Percentiles rank a stretch among this genome's conserved stretches.
Conservation (phyloP, 64 coral and sea anemone genomes). For the Exaiptasia diaphana region DNA sequence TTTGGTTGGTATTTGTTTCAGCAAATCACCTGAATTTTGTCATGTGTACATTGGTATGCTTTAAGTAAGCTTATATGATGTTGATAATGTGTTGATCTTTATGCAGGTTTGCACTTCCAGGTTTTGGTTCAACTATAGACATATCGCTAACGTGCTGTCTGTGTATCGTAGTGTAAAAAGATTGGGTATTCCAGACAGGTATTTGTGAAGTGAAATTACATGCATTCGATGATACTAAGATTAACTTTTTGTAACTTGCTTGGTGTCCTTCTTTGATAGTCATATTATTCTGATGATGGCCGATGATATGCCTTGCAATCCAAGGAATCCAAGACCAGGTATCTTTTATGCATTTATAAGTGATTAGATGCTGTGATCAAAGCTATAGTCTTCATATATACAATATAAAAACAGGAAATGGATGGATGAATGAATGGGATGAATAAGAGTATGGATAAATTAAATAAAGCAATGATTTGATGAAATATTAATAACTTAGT, state of each 20-base stretch:
- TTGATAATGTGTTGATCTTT: not conserved
- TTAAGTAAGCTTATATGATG: no score
- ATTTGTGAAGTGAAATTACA: not conserved
- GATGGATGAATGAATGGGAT: no score
- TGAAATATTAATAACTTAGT: no score
- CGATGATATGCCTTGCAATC: constrained; percentile 99
- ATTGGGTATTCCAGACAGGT: constrained; percentile 98
- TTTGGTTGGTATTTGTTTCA: constrained; percentile 47
- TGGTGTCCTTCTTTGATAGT: constrained; percentile 36
- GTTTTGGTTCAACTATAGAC: constrained; percentile 99
- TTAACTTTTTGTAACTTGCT: not conserved
- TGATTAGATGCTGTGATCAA: no score
- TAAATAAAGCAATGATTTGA: no score
- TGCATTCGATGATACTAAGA: not conserved
- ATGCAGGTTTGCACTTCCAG: constrained; percentile 87
- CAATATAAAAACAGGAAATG: no score
- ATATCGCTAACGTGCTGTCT: constrained; percentile 94
- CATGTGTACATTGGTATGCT: no score
- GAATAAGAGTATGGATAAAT: no score
- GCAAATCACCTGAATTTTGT: no score
- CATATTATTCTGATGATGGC: constrained; percentile 98
- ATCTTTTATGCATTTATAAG: no score
- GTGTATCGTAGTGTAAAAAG: constrained; percentile 96
- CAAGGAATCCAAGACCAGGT: constrained; percentile 94
- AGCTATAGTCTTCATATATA: no score